A percentile compares a stretch with the other conserved stretches of the same genome.
phyloP scores from a whole-genome alignment of 2,113 vertebrate species.

The Anguilla rostrata region DNA sequence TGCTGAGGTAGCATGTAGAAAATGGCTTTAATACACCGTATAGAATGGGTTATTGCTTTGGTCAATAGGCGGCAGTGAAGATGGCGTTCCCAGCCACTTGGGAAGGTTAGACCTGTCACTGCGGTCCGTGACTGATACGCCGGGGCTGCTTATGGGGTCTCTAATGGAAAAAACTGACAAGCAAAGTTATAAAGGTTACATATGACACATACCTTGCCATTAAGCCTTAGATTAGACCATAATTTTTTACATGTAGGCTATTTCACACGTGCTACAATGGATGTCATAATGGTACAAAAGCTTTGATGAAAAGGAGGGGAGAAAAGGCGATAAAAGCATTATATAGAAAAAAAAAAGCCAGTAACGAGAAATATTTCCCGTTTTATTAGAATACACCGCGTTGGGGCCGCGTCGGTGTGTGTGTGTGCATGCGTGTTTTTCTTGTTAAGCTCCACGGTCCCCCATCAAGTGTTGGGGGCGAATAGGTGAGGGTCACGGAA shows the following conservation, averaged over 20 bases:
- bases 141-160: conserved; percentile 90
- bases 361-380: not conserved
- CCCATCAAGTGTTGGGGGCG: conserved; percentile 49
- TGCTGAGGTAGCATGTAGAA: conserved; percentile 99
- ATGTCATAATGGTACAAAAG: conserved; percentile 78
- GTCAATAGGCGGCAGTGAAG: conserved; percentile 98
- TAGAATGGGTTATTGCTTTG: conserved; percentile 99
- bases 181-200: conserved; percentile 96
- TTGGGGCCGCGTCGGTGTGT: conserved; percentile 40
- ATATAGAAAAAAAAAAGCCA: conserved; percentile 4
- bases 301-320: conserved; percentile 55
- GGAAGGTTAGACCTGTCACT: conserved; percentile 98
- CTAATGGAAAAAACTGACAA: conserved; percentile 91
- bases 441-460: conserved; percentile 62
- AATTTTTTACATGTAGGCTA: conserved; percentile 80
- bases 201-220: conserved; percentile 87
- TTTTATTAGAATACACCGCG: not conserved
- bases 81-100: conserved; percentile 92
- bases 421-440: conserved; percentile 54
- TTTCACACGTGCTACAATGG: conserved; percentile 77
- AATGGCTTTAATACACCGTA: conserved; percentile 99
- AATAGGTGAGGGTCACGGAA: conserved; percentile 68
- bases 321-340: conserved; percentile 19
- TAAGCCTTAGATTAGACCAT: conserved; percentile 82
- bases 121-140: conserved; percentile 90